Evolutionary conservation across 1,140 invertebrate species (phyloP).

Genomic region (Ceratitis capitata): DNA sequence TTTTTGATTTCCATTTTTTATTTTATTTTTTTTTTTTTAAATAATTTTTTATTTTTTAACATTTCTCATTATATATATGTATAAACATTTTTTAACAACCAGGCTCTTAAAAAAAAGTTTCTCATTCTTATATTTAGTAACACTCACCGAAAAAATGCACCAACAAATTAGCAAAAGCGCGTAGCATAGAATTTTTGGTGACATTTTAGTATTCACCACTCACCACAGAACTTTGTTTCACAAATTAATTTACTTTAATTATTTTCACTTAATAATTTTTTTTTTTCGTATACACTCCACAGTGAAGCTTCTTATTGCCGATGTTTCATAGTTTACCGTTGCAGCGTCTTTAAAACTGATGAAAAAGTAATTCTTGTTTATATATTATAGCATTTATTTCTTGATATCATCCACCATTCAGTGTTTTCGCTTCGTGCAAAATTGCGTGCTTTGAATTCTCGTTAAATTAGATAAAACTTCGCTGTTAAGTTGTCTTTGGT

Average conservation of each 20-base stretch:
- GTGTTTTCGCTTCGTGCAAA: neutral
- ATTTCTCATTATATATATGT: too few relatives aligned
- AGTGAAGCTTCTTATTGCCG: neutral
- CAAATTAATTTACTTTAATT: neutral
- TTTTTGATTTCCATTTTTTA: neutral
- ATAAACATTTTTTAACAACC: too few relatives aligned
- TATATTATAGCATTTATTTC: constrained; percentile 7
- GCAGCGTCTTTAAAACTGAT: neutral
- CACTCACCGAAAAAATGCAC: neutral
- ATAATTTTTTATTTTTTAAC: neutral
- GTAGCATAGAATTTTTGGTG: neutral
- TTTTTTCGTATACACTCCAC: neutral
- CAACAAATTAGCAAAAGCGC: neutral
- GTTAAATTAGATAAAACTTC: constrained; percentile 10
- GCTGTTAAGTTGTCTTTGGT: neutral
- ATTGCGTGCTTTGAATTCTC: constrained; percentile 31
- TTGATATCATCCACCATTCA: neutral
- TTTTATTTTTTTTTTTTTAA: neutral
- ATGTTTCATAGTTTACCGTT: neutral
- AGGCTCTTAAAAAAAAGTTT: too few relatives aligned
- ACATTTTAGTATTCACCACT: neutral
- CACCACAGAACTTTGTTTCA: neutral
- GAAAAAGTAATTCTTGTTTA: neutral
- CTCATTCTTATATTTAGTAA: neutral
- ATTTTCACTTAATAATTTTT: neutral